Evolutionary conservation across 1,140 invertebrate species (phyloP), one percentile per base, ranked within the genome.

Genomic region (Portunus trituberculatus): DNA sequence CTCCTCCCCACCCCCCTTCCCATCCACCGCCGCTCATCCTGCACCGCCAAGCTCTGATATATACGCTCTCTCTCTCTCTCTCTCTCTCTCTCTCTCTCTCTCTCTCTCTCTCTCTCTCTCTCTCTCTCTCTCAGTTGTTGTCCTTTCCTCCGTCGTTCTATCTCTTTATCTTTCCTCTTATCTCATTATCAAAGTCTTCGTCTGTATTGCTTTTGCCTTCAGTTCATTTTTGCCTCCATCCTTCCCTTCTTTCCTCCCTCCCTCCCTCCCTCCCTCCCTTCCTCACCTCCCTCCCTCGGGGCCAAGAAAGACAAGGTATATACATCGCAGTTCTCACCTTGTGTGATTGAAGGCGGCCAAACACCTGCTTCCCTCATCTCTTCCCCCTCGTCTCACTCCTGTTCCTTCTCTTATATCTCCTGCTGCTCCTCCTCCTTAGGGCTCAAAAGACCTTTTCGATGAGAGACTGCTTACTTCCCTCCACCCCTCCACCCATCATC

Each of bases 31-130:
- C 39, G 1, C 39, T 6, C 39, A 39, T 39, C 39, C 39, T 39
- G 39, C 39, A 1, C 39, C 39, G 39, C 39, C 39, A 39, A 39
- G 39, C 39, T 6, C 28, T 28, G 32, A 2, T 20, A 39, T 10
- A 89, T 4, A 89, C 32, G 4, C 32, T 91, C 89, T 91, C 32
- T 91, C 89, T 91, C 32, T 91, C 89, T 91, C 32, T 91, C 32
- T 91, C 32, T 91, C 89, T 91, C 32, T 91, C 46, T 91, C 32
- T 91, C 89, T 91, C 32, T 91, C 89, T 91, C 32, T 45, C 89
- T 46, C 46, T 52, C 32, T 52, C 32, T 91, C 89, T 91, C 32
- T 91, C 39, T 91, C 28, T 46, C 89, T 52, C 16, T 91, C 89
- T 91, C 16, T 46, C 89, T 48, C 16, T 25, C 46, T 28, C 46